phyloP scores from a whole-genome alignment of 2,797 vertebrate species.

The Fistularia tabacaria region DNA sequence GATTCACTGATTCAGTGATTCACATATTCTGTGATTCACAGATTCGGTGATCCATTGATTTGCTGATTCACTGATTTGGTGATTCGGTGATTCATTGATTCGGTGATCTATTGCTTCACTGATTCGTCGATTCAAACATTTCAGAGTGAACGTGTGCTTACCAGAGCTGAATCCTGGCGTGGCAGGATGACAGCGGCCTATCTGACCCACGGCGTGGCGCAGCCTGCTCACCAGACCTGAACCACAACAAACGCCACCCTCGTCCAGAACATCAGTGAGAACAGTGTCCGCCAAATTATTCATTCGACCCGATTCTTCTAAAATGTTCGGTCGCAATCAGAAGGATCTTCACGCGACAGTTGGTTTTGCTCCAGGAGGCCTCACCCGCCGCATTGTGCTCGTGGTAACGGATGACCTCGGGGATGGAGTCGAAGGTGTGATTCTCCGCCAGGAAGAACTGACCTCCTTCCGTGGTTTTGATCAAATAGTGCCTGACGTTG shows the following conservation, averaged over 20 bases:
- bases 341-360: not conserved
- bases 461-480: slow-evolving; percentile 71
- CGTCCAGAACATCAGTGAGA: not conserved
- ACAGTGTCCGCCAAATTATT: not conserved
- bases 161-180: slow-evolving; percentile 81
- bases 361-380: not conserved
- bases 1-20: too few relatives aligned
- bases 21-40: too few relatives aligned
- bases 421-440: slow-evolving; percentile 78
- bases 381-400: slow-evolving; percentile 87
- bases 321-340: not conserved
- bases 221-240: slow-evolving; percentile 75
- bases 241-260: slow-evolving; percentile 54
- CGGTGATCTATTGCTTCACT: too few relatives aligned
- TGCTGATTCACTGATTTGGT: too few relatives aligned
- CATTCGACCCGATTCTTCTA: too few relatives aligned
- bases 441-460: slow-evolving; percentile 82
- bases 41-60: too few relatives aligned
- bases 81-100: too few relatives aligned
- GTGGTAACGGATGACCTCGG: slow-evolving; percentile 83
- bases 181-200: slow-evolving; percentile 71
- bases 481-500: slow-evolving; percentile 83
- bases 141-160: slow-evolving; percentile 36
- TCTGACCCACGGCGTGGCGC: slow-evolving; percentile 76
- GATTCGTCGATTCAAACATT: not conserved